Base-by-base conservation (phyloP, 2,888 invertebrate genomes). In the Melanotus villosus region DNA sequence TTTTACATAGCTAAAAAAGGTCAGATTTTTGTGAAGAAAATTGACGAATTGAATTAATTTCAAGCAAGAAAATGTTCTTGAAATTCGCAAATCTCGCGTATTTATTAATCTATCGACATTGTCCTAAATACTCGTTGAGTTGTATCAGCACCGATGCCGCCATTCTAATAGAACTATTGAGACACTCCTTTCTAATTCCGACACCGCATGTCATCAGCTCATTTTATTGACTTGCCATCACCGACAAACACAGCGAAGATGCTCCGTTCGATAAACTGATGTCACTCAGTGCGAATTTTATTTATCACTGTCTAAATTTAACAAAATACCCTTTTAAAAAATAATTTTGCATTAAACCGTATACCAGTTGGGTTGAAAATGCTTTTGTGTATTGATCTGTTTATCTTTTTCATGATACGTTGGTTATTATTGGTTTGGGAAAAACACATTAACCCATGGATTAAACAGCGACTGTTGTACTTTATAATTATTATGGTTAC, bases 181-280 rank as follows among this genome's bases (percentile, higher is more conserved):
- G 47, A 21, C 16, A 9, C 47, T 47, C 47, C 47, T 47, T 47
- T 47, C 47, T 23, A 23, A 47, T 47, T 47, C 47, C 12, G 47
- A 47, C 47, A 23, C 47, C 47, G 47, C 47, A 47, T 47, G 47
- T 47, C 47, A 47, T 47, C 47, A 38, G 38, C 38, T 14, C 14
- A 14, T 47, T 47, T 47, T 47, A 47, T 47, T 23, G 47, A 47
- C 47, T 47, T 47, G 18, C 47, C 47, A 47, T 23, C 21, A 23
- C 47, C 21, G 6, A 26, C 21, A 38, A n/a, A 7, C 45, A 10
- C 19, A 45, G 10, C 45, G 23, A 14, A 47, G 47, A 47, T 47
- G n/a, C 18, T 41, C 34, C 47, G 47, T 47, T 47, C 47, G 47
- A 47, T 47, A 47, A 47, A 47, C 23, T 12, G 10, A 23, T 47